Base-by-base conservation (phyloP, 2,888 invertebrate species). In the Aspidiotus rigidus region DNA sequence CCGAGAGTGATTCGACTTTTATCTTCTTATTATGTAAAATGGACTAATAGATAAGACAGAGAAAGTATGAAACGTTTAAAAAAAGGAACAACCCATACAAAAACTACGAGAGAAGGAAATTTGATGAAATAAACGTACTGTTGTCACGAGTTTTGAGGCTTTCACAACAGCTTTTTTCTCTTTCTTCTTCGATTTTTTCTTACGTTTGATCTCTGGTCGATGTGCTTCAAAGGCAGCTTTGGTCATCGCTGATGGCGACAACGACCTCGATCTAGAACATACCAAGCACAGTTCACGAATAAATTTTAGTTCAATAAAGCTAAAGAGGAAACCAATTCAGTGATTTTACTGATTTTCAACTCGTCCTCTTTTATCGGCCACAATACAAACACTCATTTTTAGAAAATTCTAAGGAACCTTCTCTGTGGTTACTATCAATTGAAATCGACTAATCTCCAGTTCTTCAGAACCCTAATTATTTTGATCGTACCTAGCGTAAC, bases 181-280 rank as follows among this genome's bases (percentile, higher is more conserved):
- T 49, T 71, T 71, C 17, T 72, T 71, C 10, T 69, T 67, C 56
- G 71, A 71, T 16, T 71, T 62, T 59, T 72, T 72, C 39, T 72
- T 72, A 44, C 66, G 70, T 64, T 71, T 72, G 10, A 44, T 66
- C 64, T 72, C 71, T 0, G 49, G 59, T 40, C 69, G 66, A 44
- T 60, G 67, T 40, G 69, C 72, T 54, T 61, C 64, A 7, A 28
- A 28, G 28, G 69, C 71, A 7, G 71, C 69, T 54, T 69, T 71
- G 55, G 71, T 80, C 44, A 81, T 79, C 57, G 80, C 78, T 17
- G 85, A 82, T 0, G 83, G 79, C 9, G 87, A 83, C 15, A 81
- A 78, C 0, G 86, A 84, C 57, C 84, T 81, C 5, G 81, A 82
- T 74, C 83, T 82, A 75, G 0, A 69, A 41, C 15, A 44, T 60